A percentile compares a stretch with the other conserved stretches of the same genome.
Conservation (phyloP, 1,140 invertebrate genomes). For the Ctenoplectra terminalis region DNA sequence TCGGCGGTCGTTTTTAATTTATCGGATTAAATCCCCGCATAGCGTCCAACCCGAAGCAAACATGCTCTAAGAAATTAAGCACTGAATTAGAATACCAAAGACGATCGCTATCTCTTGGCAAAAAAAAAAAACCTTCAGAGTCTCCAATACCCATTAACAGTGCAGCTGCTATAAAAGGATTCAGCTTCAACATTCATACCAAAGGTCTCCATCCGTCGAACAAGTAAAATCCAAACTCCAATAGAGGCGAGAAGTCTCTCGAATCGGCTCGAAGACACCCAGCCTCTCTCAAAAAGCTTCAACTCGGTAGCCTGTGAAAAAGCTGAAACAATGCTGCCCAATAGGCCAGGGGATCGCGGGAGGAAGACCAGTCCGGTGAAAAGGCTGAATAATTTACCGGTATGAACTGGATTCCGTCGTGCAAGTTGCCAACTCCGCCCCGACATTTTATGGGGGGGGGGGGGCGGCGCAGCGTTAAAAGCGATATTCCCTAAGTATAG, state of each 20-base stretch:
- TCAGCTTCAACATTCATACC: not conserved
- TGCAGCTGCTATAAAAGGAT: too few species aligned
- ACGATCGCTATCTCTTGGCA: too few species aligned
- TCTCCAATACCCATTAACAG: too few species aligned
- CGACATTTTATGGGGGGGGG: constrained; percentile 58
- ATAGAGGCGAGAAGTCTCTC: not conserved
- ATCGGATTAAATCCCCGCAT: constrained; percentile 12
- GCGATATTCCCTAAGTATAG: constrained; percentile 71
- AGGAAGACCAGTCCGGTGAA: constrained; percentile 44
- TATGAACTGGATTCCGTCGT: constrained; percentile 66
- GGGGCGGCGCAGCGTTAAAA: constrained; percentile 61
- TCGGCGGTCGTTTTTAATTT: constrained; percentile 26
- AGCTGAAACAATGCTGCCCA: constrained; percentile 25
- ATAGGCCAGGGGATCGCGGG: not conserved
- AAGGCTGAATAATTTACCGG: constrained; percentile 68
- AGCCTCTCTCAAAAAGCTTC: too few species aligned
- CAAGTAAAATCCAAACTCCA: not conserved
- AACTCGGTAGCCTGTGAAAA: not conserved
- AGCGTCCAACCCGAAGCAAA: not conserved
- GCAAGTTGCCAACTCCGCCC: constrained; percentile 68
- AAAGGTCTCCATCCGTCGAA: too few species aligned
- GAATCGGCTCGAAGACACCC: not conserved
- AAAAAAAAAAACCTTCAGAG: too few species aligned
- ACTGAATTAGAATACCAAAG: too few species aligned
- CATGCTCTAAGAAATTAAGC: too few species aligned